Percentiles rank a stretch among this genome's conserved stretches.
These are phyloP conservation scores for Ips typographus DNA, from an alignment of 1,140 invertebrate species.

Conservation along the genomic window DNA sequence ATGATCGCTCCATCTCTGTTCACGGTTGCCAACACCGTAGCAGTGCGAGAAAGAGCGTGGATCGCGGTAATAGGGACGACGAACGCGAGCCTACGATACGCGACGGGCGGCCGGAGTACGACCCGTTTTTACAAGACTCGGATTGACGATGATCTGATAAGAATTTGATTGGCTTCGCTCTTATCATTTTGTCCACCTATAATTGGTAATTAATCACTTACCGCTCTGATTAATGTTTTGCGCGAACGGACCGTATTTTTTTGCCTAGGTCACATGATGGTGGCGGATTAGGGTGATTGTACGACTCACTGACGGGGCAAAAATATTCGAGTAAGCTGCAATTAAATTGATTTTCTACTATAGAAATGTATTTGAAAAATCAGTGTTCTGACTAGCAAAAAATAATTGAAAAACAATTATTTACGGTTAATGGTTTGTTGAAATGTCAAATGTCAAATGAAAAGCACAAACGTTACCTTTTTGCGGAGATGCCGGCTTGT, in stretches of 20 bases:
- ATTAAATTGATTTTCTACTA: no score
- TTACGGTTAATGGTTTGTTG: no score
- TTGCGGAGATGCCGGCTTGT: no score
- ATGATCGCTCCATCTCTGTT: slow-evolving; percentile 15
- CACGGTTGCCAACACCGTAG: not conserved
- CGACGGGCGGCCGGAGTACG: not conserved
- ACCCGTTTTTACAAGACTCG: slow-evolving; percentile 5
- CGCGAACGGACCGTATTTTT: not conserved
- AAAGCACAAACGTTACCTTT: no score
- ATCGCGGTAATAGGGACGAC: slow-evolving; percentile 9
- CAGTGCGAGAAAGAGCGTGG: not conserved
- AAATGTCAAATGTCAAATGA: no score
- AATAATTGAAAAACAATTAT: no score
- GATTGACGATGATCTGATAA: slow-evolving; percentile 27
- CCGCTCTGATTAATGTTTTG: not conserved
- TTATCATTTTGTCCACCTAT: slow-evolving; percentile 28
- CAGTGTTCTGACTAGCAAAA: no score
- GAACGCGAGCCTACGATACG: slow-evolving; percentile 13
- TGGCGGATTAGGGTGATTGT: not conserved
- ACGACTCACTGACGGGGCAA: not conserved
- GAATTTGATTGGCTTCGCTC: slow-evolving; percentile 26
- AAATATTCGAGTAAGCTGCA: no score
- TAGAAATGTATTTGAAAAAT: no score
- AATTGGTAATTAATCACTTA: slow-evolving; percentile 26
- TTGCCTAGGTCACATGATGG: not conserved